Base-by-base conservation (phyloP, 2,888 invertebrate species). In the Hyalella azteca region DNA sequence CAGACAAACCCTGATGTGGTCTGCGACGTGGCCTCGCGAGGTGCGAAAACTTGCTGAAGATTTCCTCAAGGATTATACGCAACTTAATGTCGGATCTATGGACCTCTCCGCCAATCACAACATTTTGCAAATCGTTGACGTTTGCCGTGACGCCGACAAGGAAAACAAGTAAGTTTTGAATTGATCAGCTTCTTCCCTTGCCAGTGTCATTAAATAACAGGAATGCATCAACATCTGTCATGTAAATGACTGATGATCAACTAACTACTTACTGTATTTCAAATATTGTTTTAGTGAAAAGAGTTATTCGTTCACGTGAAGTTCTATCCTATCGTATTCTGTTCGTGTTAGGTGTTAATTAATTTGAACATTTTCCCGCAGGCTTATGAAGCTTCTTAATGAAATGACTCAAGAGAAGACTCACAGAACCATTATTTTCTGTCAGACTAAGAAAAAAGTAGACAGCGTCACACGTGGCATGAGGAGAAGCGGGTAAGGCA, bases 11-110 rank as follows among this genome's bases (percentile, higher is more conserved):
- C 90, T 98, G 50, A 99, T 99, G 99, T 99, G 98, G 96, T 97
- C 97, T 50, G 99, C 99, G 0, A 99, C 99, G 0, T 99, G 99
- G 99, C 99, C 99, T 0, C 97, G 97, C 87, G 98, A 99, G 90
- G 98, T 99, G 1, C 92, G 94, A 85, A 93, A 93, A 85, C 89
- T 99, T 80, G 99, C 99, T 0, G 94, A 97, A 86, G 98, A 99
- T 88, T 99, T 98, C 89, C 91, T 99, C 13, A 93, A 93, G 81
- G 95, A 98, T 87, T 97, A 97, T 88, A 93, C 96, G 85, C 98
- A 98, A 90, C 93, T 99, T 85, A 99, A 98, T 89, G 95, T 99
- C 85, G 99, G 99, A 19, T 97, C 98, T 0, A 90, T 98, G 19
- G 93, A 95, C 83, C 90, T 99, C 78, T 93, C 95, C 85, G 97